Evolutionary conservation across 2,113 vertebrate species (phyloP).

Genomic region (Coturnix japonica): DNA sequence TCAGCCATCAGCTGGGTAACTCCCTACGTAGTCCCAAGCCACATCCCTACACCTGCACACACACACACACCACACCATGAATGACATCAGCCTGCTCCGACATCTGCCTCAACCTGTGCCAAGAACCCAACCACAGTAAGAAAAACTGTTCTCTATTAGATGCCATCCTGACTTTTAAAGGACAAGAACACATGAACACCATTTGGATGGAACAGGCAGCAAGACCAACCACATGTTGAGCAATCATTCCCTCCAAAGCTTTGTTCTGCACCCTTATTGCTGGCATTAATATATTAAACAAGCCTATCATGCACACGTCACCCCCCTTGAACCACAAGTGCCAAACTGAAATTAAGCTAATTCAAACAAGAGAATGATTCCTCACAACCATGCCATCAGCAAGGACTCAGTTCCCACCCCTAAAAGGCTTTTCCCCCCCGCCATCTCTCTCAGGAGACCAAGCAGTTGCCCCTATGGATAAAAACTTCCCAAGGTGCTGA

Average conservation of each 20-base stretch:
- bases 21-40: not conserved
- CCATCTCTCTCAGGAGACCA: not conserved
- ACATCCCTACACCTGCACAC: fast-evolving
- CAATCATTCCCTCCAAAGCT: not conserved
- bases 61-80: not conserved
- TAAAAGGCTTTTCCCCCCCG: not conserved
- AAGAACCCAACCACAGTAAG: not conserved
- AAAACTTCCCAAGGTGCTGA: not conserved
- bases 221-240: not conserved
- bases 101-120: not conserved
- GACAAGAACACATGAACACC: not conserved
- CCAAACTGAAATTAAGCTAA: not conserved
- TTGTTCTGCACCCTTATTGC: not conserved
- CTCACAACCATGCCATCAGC: not conserved
- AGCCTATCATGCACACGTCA: not conserved
- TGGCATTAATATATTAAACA: not conserved
- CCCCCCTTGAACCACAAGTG: fast-evolving
- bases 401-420: fast-evolving
- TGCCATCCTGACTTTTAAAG: not conserved
- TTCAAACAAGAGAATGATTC: not conserved
- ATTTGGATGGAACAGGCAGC: not conserved
- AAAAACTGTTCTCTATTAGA: not conserved
- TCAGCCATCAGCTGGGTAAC: not conserved
- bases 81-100: fast-evolving
- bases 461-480: not conserved